Base-by-base conservation (phyloP, 2,888 invertebrate genomes). In the Spodoptera picta region DNA sequence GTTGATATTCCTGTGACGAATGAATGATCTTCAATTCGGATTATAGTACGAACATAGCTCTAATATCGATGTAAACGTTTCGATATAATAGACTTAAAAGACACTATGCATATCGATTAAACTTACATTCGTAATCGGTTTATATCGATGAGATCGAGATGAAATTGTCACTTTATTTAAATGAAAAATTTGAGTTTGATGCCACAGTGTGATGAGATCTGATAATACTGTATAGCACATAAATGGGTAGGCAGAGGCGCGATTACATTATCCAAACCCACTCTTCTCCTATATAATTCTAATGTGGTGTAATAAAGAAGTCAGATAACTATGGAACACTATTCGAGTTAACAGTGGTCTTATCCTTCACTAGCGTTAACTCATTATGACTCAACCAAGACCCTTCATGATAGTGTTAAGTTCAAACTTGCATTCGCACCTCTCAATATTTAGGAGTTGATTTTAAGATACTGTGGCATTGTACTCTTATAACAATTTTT, bases 51-150 rank as follows among this genome's bases (percentile, higher is more conserved):
- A 55, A 50, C 31, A 42, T 65, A 73, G 73, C 52, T 68, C 59
- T 73, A 73, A 41, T 36, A 73, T 68, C 73, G 68, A 68, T 68
- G 68, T 68, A 45, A 66, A 36, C 14, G 50, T 67, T 68, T 73
- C 68, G 58, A 58, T 68, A 53, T 45, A 49, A 65, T 36, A 66
- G 23, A 65, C 48, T 71, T 71, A 65, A 42, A 60, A 48, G 46
- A 66, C 47, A 72, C 56, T 67, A 71, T 66, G 52, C 68, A 66
- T 68, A 72, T 46, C 58, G 36, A 72, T 57, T 49, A 31, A 58
- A 73, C 36, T 58, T 67, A 41, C 24, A 73, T 73, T 41, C 36
- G 46, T 12, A 23, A 47, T 62, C 14, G 9, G 23, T 31, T 62
- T 19, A 50, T 36, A 41, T 24, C 45, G 24, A 53, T 65, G 56